Conservation (phyloP, 2,113 vertebrate species). For the Sinocyclocheilus maitianheensis region DNA sequence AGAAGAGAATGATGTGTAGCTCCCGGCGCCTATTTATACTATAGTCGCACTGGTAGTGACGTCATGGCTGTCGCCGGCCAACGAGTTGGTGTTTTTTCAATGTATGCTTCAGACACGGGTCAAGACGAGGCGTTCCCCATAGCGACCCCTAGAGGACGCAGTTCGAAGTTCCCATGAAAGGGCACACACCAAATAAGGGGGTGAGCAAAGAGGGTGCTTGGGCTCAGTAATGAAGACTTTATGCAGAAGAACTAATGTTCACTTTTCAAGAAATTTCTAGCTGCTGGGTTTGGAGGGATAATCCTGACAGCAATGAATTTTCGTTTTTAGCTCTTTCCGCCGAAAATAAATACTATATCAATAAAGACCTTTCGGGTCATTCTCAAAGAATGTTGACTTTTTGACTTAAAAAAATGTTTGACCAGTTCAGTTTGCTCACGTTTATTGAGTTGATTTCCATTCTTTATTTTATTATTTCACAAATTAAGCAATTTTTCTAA, state of each 20-base stretch:
- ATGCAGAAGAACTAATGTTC: constrained; percentile 3
- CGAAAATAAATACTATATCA: background rate
- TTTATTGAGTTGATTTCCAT: background rate
- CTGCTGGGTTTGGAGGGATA: background rate
- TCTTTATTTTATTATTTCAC: background rate
- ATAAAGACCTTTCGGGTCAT: background rate
- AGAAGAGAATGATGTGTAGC: too few relatives aligned
- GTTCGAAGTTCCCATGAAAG: too few relatives aligned
- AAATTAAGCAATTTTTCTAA: background rate
- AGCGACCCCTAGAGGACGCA: too few relatives aligned
- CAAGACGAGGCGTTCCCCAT: too few relatives aligned
- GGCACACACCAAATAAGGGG: constrained; percentile 16
- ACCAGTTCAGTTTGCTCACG: background rate
- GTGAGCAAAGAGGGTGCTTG: background rate
- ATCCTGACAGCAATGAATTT: background rate
- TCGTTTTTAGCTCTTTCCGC: background rate
- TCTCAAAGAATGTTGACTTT: background rate
- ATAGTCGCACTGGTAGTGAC: too few relatives aligned
- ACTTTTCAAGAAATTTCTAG: background rate
- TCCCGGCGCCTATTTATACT: too few relatives aligned
- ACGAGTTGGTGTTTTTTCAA: too few relatives aligned
- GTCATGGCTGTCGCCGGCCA: too few relatives aligned
- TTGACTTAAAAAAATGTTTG: background rate
- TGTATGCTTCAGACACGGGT: too few relatives aligned
- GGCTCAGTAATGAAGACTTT: background rate